Evolutionary conservation across 2,888 invertebrate genomes (phyloP).

Genomic region (Priapulus caudatus): DNA sequence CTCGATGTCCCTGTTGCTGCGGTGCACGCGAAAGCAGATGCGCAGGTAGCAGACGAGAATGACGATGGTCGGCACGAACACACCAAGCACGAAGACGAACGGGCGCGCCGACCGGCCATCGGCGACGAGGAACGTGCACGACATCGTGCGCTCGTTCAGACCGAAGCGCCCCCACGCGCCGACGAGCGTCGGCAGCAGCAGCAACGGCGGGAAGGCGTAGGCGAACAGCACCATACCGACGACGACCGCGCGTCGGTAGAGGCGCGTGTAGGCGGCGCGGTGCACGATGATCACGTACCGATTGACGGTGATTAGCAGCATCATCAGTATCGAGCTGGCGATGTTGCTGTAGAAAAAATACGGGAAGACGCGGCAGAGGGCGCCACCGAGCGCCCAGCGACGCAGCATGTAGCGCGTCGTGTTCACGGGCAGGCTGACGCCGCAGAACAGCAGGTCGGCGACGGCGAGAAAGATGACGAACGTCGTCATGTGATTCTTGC

Average conservation of each 20-base stretch:
- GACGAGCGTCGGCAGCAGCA: not conserved
- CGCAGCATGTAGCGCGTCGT: not conserved
- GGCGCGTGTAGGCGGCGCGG: not conserved
- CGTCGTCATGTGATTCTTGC: not conserved
- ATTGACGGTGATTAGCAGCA: not conserved
- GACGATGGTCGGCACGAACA: not conserved
- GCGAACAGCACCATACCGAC: not conserved
- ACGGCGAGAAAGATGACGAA: not conserved
- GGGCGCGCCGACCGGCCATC: not conserved
- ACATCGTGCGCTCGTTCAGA: not conserved
- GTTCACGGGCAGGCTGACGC: not conserved
- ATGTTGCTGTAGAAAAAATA: constrained; percentile 1
- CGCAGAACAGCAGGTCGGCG: not conserved
- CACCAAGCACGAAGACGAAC: constrained; percentile 1
- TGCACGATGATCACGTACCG: not conserved
- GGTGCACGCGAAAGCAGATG: not conserved
- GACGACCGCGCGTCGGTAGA: not conserved
- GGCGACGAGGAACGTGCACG: not conserved
- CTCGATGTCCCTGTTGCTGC: not conserved
- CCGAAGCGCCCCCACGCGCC: not conserved
- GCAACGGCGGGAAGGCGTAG: not conserved
- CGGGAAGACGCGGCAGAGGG: not conserved
- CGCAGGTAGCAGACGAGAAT: not conserved
- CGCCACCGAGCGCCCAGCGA: not conserved
- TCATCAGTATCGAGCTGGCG: not conserved